These are phyloP conservation scores for Cyclargus thomasi DNA, from an alignment of 1,140 invertebrate genomes.

Conservation along the genomic window DNA sequence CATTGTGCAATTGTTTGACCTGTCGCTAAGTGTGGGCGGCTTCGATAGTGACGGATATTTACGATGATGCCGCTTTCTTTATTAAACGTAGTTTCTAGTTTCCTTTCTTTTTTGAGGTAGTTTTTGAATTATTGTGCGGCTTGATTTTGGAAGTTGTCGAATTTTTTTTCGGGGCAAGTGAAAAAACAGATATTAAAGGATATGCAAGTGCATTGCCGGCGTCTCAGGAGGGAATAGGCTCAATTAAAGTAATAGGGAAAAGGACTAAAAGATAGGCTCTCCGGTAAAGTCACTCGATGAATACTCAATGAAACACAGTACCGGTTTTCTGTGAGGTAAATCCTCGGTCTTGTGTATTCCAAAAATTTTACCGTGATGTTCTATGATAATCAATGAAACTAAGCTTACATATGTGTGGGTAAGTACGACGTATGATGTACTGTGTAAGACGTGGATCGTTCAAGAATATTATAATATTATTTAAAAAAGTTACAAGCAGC, in stretches of 20 bases:
- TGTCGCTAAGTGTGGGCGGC: conserved; percentile 33
- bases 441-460: too few species aligned
- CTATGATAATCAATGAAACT: background rate
- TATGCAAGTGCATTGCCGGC: too few species aligned
- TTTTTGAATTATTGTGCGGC: background rate
- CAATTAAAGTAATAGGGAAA: too few species aligned
- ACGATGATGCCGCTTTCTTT: conserved; percentile 16
- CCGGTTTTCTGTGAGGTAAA: too few species aligned
- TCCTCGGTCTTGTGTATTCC: too few species aligned
- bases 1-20: conserved; percentile 41
- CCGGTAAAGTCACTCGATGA: too few species aligned
- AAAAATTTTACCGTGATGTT: background rate
- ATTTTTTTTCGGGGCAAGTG: background rate
- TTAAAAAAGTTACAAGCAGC: conserved; percentile 4
- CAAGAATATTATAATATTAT: too few species aligned
- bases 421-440: too few species aligned
- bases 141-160: background rate
- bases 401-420: background rate
- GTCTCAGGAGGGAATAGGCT: too few species aligned
- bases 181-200: too few species aligned
- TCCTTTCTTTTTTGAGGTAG: background rate
- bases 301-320: too few species aligned
- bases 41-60: conserved; percentile 19
- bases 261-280: too few species aligned
- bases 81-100: background rate